phyloP scores from a whole-genome alignment of 2,888 invertebrate species.

The Phalera bucephala region DNA sequence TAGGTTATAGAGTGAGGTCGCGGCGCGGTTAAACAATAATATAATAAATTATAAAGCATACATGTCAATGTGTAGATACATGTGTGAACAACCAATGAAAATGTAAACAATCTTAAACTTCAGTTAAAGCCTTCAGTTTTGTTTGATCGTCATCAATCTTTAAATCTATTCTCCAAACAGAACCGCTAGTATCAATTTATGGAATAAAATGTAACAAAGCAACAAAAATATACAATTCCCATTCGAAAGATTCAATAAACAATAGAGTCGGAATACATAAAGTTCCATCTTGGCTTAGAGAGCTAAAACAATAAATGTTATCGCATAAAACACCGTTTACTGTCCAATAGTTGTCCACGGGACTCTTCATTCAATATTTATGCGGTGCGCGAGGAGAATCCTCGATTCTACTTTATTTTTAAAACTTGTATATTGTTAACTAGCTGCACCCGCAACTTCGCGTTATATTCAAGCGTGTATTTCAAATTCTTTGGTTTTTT shows the following conservation, averaged over 20 bases:
- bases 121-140: no score
- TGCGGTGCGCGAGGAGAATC: conserved; percentile 38
- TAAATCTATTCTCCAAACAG: no score
- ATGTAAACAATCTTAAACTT: no score
- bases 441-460: conserved; percentile 22
- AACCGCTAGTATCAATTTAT: no score
- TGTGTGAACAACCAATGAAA: no score
- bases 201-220: conserved; percentile 15
- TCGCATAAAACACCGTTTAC: conserved; percentile 75
- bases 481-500: no score
- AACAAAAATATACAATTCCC: conserved; percentile 28
- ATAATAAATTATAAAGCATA: no score
- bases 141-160: no score
- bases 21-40: no score
- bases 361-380: conserved; percentile 77
- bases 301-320: conserved; percentile 74
- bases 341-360: conserved; percentile 66
- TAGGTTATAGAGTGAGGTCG: no score
- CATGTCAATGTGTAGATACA: no score
- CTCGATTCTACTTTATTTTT: conserved; percentile 32
- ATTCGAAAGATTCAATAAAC: conserved; percentile 53
- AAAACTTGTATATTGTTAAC: conserved; percentile 44
- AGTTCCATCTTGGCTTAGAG: conserved; percentile 50
- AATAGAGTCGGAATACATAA: conserved; percentile 50
- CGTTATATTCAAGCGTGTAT: no score